A percentile compares a stretch with the other conserved stretches of the same genome.
These are phyloP conservation scores for Polyodon spathula DNA, from an alignment of 2,113 vertebrate genomes.

Conservation along the genomic window DNA sequence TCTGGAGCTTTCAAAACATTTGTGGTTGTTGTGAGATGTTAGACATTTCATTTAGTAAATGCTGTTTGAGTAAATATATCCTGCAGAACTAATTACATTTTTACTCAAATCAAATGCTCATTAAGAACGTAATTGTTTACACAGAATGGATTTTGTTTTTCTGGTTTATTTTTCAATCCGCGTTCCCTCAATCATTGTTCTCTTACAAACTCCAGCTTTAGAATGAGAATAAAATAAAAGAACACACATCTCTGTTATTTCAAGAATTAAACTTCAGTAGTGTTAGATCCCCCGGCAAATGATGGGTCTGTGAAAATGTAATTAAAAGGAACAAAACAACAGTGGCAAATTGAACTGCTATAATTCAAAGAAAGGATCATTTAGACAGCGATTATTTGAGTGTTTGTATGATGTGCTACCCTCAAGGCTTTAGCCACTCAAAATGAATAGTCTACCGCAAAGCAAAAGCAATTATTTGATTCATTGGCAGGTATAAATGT, in stretches of 20 bases:
- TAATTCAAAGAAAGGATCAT: constrained; percentile 9
- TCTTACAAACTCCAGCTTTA: not conserved
- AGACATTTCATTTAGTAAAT: too few relatives aligned
- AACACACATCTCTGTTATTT: constrained; percentile 9
- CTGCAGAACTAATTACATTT: too few relatives aligned
- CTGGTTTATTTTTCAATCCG: too few relatives aligned
- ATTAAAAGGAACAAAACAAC: constrained; percentile 9
- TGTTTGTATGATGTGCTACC: not conserved
- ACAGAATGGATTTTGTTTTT: too few relatives aligned
- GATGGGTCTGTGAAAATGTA: constrained; percentile 11
- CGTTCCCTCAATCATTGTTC: too few relatives aligned
- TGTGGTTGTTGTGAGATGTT: too few relatives aligned
- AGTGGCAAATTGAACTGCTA: constrained; percentile 5
- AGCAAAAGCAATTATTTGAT: not conserved
- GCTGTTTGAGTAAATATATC: too few relatives aligned
- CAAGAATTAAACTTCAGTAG: not conserved
- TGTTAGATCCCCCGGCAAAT: constrained; percentile 1
- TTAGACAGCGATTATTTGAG: constrained; percentile 3
- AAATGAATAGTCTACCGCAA: not conserved
- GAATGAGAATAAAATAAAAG: not conserved
- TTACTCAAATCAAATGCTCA: too few relatives aligned
- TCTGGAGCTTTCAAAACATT: too few relatives aligned
- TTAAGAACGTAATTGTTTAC: too few relatives aligned
- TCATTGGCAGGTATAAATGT: not conserved
- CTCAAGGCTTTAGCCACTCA: constrained; percentile 3